Percentiles rank a stretch among this genome's conserved stretches.
These are phyloP conservation scores for Poecilia picta DNA, from an alignment of 2,797 vertebrate species.

Conservation along the genomic window DNA sequence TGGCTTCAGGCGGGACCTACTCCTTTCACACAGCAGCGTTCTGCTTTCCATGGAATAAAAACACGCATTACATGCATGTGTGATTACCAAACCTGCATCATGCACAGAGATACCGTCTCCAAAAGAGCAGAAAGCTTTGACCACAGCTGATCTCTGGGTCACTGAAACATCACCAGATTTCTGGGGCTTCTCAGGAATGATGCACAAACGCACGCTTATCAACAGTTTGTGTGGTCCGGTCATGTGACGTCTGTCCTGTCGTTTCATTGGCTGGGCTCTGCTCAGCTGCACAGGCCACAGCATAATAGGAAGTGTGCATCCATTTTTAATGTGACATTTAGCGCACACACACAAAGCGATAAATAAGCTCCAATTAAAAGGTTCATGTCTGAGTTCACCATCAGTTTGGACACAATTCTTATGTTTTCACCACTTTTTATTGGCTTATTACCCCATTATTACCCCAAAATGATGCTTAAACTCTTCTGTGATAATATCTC, in stretches of 20 bases:
- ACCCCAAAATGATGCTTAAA: neutral
- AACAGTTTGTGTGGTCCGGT: slow-evolving; percentile 30
- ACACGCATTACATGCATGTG: slow-evolving; percentile 36
- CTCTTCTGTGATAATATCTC: too few species aligned
- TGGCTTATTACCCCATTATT: too few species aligned
- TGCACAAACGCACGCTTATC: neutral
- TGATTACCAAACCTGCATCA: neutral
- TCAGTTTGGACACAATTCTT: neutral
- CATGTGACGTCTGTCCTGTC: slow-evolving; percentile 66
- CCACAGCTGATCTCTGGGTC: neutral
- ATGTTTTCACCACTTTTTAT: neutral
- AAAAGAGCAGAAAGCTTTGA: neutral
- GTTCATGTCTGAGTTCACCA: slow-evolving; percentile 33
- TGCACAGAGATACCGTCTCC: neutral
- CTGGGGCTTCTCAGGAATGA: neutral
- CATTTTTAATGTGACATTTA: slow-evolving; percentile 80
- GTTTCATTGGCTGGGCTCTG: slow-evolving; percentile 46
- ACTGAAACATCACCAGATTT: neutral
- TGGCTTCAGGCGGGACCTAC: slow-evolving; percentile 48
- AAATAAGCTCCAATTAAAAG: slow-evolving; percentile 6
- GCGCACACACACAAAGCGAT: slow-evolving; percentile 18
- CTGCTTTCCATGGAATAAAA: slow-evolving; percentile 43
- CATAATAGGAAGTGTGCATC: slow-evolving; percentile 71
- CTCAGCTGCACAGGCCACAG: slow-evolving; percentile 60
- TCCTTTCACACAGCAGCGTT: slow-evolving; percentile 19